Conservation (phyloP, 2,888 invertebrate genomes). For the Micoletzkya japonica region DNA sequence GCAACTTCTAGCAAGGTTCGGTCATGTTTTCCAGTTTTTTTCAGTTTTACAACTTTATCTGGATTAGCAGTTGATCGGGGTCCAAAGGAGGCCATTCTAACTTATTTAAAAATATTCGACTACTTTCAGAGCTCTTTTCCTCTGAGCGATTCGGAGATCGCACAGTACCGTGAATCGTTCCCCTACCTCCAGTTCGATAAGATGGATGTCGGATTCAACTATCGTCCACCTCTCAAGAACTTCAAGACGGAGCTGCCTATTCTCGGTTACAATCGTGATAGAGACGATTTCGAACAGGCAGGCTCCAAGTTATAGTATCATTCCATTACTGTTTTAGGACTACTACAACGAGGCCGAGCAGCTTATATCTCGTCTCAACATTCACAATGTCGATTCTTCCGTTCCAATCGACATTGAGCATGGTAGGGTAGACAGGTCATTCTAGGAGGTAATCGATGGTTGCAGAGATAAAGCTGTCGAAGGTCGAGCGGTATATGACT, state of each 20-base stretch:
- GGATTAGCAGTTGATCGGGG: no score
- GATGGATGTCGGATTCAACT: not conserved
- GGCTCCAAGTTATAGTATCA: not conserved
- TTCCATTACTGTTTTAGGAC: not conserved
- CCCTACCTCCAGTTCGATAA: not conserved
- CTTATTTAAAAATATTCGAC: not conserved
- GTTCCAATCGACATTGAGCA: conserved; percentile 1
- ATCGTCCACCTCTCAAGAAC: no score
- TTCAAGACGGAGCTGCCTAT: not conserved
- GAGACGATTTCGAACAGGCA: conserved; percentile 12
- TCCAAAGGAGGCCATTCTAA: not conserved
- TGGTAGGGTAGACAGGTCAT: no score
- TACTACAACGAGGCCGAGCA: conserved; percentile 21
- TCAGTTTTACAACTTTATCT: not conserved
- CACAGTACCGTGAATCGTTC: not conserved
- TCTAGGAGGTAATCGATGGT: no score
- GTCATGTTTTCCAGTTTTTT: not conserved
- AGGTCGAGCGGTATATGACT: conserved; percentile 14
- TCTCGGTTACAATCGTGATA: conserved; percentile 8
- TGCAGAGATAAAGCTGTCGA: not conserved
- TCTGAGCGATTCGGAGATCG: not conserved
- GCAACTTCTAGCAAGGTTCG: not conserved
- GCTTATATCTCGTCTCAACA: conserved; percentile 18
- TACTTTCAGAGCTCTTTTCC: not conserved
- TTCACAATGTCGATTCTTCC: not conserved